Base-by-base conservation (phyloP, 64 coral and sea anemone species). In the Cladopsammia gracilis region DNA sequence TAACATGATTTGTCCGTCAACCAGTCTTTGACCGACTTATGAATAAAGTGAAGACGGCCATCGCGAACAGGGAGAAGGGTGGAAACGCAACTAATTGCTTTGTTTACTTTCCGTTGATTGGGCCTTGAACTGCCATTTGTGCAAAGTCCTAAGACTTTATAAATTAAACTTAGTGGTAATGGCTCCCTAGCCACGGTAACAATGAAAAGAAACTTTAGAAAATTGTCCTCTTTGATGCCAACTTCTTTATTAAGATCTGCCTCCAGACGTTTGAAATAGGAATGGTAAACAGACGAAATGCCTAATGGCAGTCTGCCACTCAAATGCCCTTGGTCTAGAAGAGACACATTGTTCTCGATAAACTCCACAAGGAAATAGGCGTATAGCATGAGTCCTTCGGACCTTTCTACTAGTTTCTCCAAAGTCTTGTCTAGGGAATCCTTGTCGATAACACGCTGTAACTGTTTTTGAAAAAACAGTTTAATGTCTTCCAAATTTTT, bases 291-390 rank as follows among this genome's bases (percentile, higher is more conserved):
- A 22, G 72, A 77, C 0, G 82, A 75, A 48, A 93, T n/a, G 66
- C 66, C 22, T 70, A 70, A 26, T 7, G 66, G 66, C 7, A 70
- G 25, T 4, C 22, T 70, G 66, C 10, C n/a, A 70, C 25, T 25
- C 10, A 70, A 11, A 2, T 70, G 8, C 9, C 82, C 71, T 52
- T 68, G 16, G 2, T 71, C 58, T 34, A 87, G 68, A 70, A 70
- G 42, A 18, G 3, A 10, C 54, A 19, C 24, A 66, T 62, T 22
- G 5, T 67, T 64, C 43, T 76, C n/a, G 6, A 90, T n/a, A 44
- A 62, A 62, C 14, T 93, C 82, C 47, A 66, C 47, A 3, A 93
- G 22, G 62, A 93, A 86, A 42, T 67, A 93, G 15, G 91, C 82
- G 23, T 86, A 84, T 10, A 93, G 71, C 25, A 93, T 77, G 20